Evolutionary conservation across 2,113 vertebrate genomes (phyloP), one percentile per base, ranked within the genome.

Genomic region (Etia nguti): DNA sequence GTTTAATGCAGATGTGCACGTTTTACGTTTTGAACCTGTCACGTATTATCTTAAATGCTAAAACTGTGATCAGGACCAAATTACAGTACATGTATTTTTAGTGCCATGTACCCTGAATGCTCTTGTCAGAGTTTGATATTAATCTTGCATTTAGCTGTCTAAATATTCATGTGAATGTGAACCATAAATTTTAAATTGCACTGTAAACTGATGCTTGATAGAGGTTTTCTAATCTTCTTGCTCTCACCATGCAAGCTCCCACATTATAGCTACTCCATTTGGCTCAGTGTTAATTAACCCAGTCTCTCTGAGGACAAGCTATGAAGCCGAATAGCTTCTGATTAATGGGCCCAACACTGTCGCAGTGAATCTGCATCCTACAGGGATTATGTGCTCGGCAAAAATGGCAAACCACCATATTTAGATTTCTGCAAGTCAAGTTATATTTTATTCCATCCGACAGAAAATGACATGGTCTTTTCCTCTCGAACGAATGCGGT

Each of bases 381-480:
- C 80, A 80, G 88, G 90, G 93, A 94, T 89, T 90, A 90, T 90
- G 82, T 81, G 75, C 87, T 77, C 20, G n/a, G 73, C 10, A 54
- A 85, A 96, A 94, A 95, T 95, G 92, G 93, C 92, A 93, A 93
- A 92, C 88, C 82, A 89, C 93, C 95, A 91, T 93, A 93, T 95
- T 95, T 94, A 91, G 94, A 92, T 89, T 89, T 82, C 54, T 92
- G 80, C 86, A 83, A 93, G 92, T 93, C 84, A 81, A 91, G 77
- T 90, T 93, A 82, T 34, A 80, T 84, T 92, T 90, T 80, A 90
- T 94, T 90, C 48, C 62, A 36, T 92, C 65, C 86, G 87, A 93
- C 90, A 85, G 90, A 89, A 73, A 81, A 89, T 89, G 83, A 88
- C 68, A n/a, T 85, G 77, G 46, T 86, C 90, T 90, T 93, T 92